Conservation (phyloP, 2,797 vertebrate species). For the Tokudaia muenninki region DNA sequence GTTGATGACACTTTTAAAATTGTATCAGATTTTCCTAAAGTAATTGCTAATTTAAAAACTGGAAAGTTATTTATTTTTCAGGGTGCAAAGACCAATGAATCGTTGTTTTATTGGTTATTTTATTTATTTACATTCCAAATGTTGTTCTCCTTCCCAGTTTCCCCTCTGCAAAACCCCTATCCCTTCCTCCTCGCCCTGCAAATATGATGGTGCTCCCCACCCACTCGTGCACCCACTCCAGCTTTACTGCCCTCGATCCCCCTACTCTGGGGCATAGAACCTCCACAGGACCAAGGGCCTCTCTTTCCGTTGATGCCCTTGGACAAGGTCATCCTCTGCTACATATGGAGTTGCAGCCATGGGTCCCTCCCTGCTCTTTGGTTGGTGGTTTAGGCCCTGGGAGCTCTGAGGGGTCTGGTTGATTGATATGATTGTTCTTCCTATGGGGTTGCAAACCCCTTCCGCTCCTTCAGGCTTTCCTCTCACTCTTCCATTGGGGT, state of each 20-base stretch:
- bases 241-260: too few relatives aligned
- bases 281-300: not conserved
- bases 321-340: not conserved
- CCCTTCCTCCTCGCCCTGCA: too few relatives aligned
- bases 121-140: not conserved
- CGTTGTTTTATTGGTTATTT: not conserved
- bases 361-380: not conserved
- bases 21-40: conserved; percentile 2
- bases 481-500: not conserved
- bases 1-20: conserved; percentile 24
- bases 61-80: conserved; percentile 11
- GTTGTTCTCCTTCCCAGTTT: not conserved
- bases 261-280: not conserved
- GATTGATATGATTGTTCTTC: not conserved
- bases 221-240: too few relatives aligned
- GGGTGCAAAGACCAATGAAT: not conserved
- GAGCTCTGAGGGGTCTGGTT: not conserved
- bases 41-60: conserved; percentile 40
- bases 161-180: not conserved
- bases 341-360: not conserved
- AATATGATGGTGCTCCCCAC: not conserved
- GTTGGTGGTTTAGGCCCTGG: not conserved
- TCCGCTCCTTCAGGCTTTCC: not conserved
- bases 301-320: not conserved
- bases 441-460: not conserved